Percentiles rank a stretch among this genome's conserved stretches.
phyloP scores from a whole-genome alignment of 2,113 vertebrate genomes.

The Cettia cetti region DNA sequence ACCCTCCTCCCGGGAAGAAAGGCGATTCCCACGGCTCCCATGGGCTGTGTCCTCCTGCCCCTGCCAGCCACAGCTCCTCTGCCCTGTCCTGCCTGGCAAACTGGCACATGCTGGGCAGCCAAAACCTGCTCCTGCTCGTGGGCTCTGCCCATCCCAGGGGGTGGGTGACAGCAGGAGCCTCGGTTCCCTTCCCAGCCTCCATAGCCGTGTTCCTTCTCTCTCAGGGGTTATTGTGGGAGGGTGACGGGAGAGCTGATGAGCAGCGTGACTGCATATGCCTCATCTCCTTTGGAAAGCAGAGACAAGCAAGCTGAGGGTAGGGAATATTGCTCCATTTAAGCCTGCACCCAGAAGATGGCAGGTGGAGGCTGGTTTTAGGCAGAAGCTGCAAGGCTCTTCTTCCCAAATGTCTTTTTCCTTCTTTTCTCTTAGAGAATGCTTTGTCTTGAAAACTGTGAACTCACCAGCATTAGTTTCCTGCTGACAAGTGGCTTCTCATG shows the following conservation, averaged over 20 bases:
- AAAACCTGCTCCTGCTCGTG: neutral
- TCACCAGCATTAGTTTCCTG: neutral
- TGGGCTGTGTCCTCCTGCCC: neutral
- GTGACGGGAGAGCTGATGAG: conserved; percentile 46
- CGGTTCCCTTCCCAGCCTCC: neutral
- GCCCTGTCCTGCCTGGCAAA: neutral
- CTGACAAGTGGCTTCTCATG: conserved; percentile 34
- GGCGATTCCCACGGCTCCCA: neutral
- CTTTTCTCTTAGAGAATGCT: conserved; percentile 7
- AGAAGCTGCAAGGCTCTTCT: neutral
- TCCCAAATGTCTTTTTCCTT: neutral
- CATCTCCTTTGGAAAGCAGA: conserved; percentile 42
- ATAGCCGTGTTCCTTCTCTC: neutral
- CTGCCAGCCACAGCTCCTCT: neutral
- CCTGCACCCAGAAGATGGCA: conserved; percentile 22
- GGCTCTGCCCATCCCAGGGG: neutral
- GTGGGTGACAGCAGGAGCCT: neutral
- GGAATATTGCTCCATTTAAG: conserved; percentile 49
- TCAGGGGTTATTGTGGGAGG: conserved; percentile 45
- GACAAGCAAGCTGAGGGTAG: conserved; percentile 5
- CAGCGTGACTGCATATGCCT: conserved; percentile 36
- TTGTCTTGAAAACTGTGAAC: conserved; percentile 40
- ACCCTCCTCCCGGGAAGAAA: neutral
- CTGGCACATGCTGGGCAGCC: neutral
- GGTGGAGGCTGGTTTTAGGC: conserved; percentile 33